phyloP scores from a whole-genome alignment of 2,888 invertebrate species.

The Artemia sinica region DNA sequence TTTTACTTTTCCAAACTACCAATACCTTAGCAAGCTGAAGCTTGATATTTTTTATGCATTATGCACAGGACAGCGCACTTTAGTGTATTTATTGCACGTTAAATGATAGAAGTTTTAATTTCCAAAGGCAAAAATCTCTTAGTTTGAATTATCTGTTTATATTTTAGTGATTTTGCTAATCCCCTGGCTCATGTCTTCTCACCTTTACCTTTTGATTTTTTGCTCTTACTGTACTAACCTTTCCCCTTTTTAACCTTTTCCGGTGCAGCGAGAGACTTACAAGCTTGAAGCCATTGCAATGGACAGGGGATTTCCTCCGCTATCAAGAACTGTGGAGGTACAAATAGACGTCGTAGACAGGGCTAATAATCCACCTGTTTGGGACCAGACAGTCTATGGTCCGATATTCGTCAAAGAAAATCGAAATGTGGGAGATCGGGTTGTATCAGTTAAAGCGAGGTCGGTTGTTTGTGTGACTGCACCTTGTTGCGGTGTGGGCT shows the following conservation, averaged over 20 bases:
- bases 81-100: no score
- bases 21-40: no score
- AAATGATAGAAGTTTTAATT: no score
- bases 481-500: background rate
- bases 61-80: no score
- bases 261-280: conserved; percentile 76
- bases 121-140: no score
- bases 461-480: conserved; percentile 41
- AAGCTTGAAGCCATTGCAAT: conserved; percentile 94
- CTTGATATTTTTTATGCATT: no score
- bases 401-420: conserved; percentile 95
- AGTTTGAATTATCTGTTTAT: no score
- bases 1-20: no score
- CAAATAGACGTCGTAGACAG: conserved; percentile 96
- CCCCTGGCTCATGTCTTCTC: conserved; percentile 4
- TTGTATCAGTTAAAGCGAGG: conserved; percentile 97
- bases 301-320: conserved; percentile 88
- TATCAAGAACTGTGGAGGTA: conserved; percentile 90
- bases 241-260: conserved; percentile 12
- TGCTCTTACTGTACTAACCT: conserved; percentile 4
- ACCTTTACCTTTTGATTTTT: background rate
- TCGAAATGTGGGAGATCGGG: conserved; percentile 91
- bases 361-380: conserved; percentile 92
- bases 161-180: background rate
- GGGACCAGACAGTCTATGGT: conserved; percentile 90